Conservation (phyloP, 2,888 invertebrate species). For the Ornithoptera priamus region DNA sequence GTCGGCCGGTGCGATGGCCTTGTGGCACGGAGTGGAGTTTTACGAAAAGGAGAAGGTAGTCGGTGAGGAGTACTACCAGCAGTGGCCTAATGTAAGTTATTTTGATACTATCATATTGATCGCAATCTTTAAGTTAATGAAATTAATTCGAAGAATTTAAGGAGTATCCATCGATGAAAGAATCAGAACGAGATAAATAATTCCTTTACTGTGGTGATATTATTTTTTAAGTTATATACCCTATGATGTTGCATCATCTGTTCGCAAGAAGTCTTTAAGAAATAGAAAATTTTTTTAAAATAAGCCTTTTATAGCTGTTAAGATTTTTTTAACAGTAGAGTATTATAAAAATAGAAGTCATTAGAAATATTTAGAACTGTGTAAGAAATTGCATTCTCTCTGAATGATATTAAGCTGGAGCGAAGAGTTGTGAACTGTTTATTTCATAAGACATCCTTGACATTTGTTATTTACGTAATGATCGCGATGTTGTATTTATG, state of each 20-base stretch:
- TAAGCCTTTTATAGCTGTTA: too few relatives aligned
- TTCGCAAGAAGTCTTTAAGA: too few relatives aligned
- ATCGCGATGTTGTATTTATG: not conserved
- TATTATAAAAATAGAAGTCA: not conserved
- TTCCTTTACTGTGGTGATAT: too few relatives aligned
- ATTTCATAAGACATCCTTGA: not conserved
- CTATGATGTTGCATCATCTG: too few relatives aligned
- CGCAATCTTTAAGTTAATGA: not conserved
- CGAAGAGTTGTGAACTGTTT: not conserved
- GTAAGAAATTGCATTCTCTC: not conserved
- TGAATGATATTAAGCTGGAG: not conserved
- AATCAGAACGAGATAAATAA: too few relatives aligned
- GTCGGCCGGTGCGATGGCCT: slow-evolving; percentile 95
- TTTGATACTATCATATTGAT: not conserved
- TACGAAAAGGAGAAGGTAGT: slow-evolving; percentile 96
- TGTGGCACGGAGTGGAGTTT: slow-evolving; percentile 98
- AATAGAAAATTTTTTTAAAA: too few relatives aligned
- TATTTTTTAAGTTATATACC: too few relatives aligned
- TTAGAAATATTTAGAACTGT: not conserved
- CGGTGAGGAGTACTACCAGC: slow-evolving; percentile 94
- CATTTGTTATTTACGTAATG: not conserved
- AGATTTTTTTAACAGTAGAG: not conserved
- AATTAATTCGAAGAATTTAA: not conserved
- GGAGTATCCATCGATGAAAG: too few relatives aligned
- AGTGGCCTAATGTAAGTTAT: slow-evolving; percentile 91